These are phyloP conservation scores for Hymenochirus boettgeri DNA, from an alignment of 2,113 vertebrate genomes.

Conservation along the genomic window DNA sequence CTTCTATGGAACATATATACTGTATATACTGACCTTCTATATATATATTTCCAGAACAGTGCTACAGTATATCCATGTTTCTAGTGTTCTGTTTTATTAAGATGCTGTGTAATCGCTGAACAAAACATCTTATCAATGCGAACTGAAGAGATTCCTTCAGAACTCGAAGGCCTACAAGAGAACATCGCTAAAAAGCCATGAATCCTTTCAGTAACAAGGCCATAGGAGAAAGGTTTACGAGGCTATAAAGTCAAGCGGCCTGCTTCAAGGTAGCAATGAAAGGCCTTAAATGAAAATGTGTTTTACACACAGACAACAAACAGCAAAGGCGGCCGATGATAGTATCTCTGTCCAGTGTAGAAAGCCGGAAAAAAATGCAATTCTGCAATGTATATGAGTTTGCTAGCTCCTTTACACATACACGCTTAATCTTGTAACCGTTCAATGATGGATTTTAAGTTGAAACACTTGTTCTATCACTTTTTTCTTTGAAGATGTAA, in stretches of 20 bases:
- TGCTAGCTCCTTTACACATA: background rate
- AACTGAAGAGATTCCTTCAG: constrained; percentile 3
- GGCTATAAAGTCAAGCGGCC: constrained; percentile 39
- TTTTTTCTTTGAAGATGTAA: background rate
- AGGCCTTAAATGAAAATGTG: constrained; percentile 42
- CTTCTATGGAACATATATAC: no score
- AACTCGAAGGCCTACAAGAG: constrained; percentile 1
- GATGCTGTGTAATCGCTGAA: constrained; percentile 22
- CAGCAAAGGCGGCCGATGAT: constrained; percentile 9
- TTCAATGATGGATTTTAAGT: background rate
- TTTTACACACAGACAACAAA: constrained; percentile 32
- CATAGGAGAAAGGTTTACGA: constrained; percentile 29
- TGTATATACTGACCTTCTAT: no score
- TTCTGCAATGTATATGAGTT: background rate
- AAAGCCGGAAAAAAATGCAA: background rate
- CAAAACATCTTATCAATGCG: constrained; percentile 23
- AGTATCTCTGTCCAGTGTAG: constrained; percentile 7
- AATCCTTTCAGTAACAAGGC: constrained; percentile 39
- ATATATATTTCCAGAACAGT: no score
- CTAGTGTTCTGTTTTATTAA: constrained; percentile 14
- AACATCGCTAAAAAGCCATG: constrained; percentile 17
- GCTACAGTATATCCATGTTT: no score
- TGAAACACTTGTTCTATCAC: background rate
- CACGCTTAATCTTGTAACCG: background rate
- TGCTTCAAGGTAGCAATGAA: constrained; percentile 39